Conservation (phyloP, 2,113 vertebrate species). For the Acrocephalus arundinaceus region DNA sequence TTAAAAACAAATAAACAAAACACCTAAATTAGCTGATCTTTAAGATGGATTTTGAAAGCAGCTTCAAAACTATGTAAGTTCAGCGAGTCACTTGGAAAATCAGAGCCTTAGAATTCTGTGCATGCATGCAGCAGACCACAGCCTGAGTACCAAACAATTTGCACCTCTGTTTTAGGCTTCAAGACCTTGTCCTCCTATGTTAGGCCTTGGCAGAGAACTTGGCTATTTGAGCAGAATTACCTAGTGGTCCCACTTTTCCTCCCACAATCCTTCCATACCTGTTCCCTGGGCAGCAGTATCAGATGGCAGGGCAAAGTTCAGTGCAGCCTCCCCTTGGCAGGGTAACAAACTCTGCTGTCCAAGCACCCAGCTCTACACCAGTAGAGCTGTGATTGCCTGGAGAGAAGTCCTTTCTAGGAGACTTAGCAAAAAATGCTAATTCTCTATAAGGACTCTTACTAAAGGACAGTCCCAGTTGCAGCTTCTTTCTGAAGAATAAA, state of each 20-base stretch:
- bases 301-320: constrained; percentile 18
- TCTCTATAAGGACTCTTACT: not conserved
- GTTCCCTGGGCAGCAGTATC: not conserved
- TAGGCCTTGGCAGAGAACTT: constrained; percentile 30
- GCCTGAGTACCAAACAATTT: constrained; percentile 49
- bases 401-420: not conserved
- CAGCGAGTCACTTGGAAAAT: not conserved
- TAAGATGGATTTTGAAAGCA: not conserved
- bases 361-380: not conserved
- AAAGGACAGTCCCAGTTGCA: not conserved
- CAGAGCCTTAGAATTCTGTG: constrained; percentile 51
- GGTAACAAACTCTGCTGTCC: not conserved
- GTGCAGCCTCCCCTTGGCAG: not conserved
- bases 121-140: constrained; percentile 41
- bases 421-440: not conserved
- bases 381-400: not conserved
- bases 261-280: not conserved
- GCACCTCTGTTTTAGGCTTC: constrained; percentile 50
- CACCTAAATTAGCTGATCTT: not conserved
- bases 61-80: constrained; percentile 13
- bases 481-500: not conserved
- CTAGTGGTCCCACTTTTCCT: constrained; percentile 47
- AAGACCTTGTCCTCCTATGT: constrained; percentile 23
- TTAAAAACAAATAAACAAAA: not conserved
- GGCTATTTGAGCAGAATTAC: constrained; percentile 46